Percentiles rank a stretch among this genome's conserved stretches.
Conservation (phyloP, 2,888 invertebrate species). For the Zele albiditarsus region DNA sequence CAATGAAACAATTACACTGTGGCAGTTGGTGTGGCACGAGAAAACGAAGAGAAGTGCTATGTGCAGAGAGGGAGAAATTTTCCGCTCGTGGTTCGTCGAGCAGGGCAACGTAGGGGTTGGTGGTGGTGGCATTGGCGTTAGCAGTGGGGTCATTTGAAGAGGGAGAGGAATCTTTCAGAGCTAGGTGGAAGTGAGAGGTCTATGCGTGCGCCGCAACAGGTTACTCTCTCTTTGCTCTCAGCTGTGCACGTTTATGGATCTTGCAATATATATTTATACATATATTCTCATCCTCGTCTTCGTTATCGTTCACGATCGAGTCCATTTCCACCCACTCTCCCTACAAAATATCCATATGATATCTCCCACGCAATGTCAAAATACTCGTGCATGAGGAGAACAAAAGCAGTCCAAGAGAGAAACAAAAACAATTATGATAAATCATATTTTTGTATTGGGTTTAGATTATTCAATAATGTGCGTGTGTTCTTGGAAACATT, state of each 20-base stretch:
- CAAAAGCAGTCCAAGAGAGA: neutral
- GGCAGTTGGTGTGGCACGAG: constrained; percentile 48
- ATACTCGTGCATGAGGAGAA: neutral
- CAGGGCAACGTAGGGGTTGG: constrained; percentile 72
- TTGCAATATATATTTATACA: constrained; percentile 19
- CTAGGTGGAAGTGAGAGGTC: constrained; percentile 38
- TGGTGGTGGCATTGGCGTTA: constrained; percentile 72
- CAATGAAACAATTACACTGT: constrained; percentile 1
- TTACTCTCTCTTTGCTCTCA: constrained; percentile 54
- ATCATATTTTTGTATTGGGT: too few relatives aligned
- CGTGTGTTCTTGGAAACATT: too few relatives aligned
- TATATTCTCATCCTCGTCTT: constrained; percentile 29
- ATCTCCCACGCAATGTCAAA: neutral
- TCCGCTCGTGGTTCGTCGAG: constrained; percentile 24
- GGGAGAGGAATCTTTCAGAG: constrained; percentile 33
- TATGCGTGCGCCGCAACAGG: constrained; percentile 70
- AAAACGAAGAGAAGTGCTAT: constrained; percentile 56
- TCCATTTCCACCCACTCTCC: neutral
- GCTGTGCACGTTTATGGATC: constrained; percentile 49
- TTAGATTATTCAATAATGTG: too few relatives aligned
- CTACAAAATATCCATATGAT: neutral
- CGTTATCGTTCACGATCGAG: constrained; percentile 37
- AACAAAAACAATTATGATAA: neutral
- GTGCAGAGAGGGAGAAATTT: constrained; percentile 48
- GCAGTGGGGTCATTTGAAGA: constrained; percentile 1